Conservation (phyloP, 2,888 invertebrate species). For the Pristionchus arcanus region DNA sequence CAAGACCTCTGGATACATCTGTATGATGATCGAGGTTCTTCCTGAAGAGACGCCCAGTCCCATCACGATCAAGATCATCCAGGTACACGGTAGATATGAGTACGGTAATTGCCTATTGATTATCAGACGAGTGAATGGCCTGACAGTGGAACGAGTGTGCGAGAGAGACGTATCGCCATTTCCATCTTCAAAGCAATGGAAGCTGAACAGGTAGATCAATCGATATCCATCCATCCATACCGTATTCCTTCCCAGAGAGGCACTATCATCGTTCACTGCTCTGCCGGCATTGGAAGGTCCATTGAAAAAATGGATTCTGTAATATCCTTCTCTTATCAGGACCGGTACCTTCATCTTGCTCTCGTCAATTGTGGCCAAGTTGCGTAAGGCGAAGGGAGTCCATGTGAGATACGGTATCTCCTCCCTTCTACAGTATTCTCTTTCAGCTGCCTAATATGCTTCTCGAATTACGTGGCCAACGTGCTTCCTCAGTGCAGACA, state of each 20-base stretch:
- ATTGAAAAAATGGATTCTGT: not conserved
- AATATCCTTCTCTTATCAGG: not conserved
- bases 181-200: slow-evolving; percentile 18
- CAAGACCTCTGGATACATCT: slow-evolving; percentile 17
- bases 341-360: slow-evolving; percentile 45
- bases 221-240: slow-evolving; percentile 7
- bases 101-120: not conserved
- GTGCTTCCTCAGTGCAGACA: slow-evolving; percentile 28
- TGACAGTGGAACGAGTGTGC: slow-evolving; percentile 29
- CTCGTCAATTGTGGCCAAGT: not conserved
- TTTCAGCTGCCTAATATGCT: slow-evolving; percentile 19
- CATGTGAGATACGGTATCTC: slow-evolving; percentile 10
- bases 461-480: slow-evolving; percentile 23
- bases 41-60: slow-evolving; percentile 17
- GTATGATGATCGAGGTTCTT: slow-evolving; percentile 9
- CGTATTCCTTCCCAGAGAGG: slow-evolving; percentile 29
- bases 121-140: slow-evolving; percentile 49
- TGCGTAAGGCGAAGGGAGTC: slow-evolving; percentile 39
- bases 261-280: slow-evolving; percentile 43
- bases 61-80: slow-evolving; percentile 14
- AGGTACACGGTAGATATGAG: slow-evolving; percentile 28
- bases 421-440: not conserved
- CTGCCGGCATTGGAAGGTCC: slow-evolving; percentile 39
- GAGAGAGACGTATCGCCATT: slow-evolving; percentile 41
- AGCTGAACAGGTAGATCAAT: not conserved